Percentiles rank a stretch among this genome's conserved stretches.
phyloP scores from a whole-genome alignment of 2,797 vertebrate genomes.

The Coendou prehensilis region DNA sequence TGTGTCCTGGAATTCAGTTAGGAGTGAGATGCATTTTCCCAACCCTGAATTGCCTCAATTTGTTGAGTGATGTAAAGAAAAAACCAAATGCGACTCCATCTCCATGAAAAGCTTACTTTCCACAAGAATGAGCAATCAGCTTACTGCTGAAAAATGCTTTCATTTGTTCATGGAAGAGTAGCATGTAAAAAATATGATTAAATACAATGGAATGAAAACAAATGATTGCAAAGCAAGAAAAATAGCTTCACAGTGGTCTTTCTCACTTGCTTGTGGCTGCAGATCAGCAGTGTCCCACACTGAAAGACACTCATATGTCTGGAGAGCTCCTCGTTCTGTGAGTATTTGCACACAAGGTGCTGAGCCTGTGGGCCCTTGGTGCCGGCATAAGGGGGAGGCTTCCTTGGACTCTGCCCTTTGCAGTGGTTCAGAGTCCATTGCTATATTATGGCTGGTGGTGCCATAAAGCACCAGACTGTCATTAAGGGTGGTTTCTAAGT shows the following conservation, averaged over 20 bases:
- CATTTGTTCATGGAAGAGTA: neutral
- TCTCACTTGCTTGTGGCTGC: no score
- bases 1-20: no score
- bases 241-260: neutral
- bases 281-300: neutral
- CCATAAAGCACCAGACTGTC: neutral
- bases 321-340: neutral
- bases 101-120: neutral
- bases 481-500: neutral
- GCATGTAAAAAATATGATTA: neutral
- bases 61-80: neutral
- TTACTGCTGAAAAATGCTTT: neutral
- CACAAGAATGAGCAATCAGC: neutral
- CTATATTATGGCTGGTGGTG: rapidly evolving
- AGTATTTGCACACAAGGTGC: neutral
- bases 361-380: neutral
- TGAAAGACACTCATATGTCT: neutral
- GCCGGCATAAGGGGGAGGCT: neutral
- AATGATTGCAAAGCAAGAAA: neutral
- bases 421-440: neutral
- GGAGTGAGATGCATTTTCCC: no score
- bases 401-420: neutral
- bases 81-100: neutral
- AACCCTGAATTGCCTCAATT: neutral
- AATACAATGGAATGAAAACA: neutral